phyloP scores from a whole-genome alignment of 2,797 vertebrate species.

The Pseudomugil gertrudae region DNA sequence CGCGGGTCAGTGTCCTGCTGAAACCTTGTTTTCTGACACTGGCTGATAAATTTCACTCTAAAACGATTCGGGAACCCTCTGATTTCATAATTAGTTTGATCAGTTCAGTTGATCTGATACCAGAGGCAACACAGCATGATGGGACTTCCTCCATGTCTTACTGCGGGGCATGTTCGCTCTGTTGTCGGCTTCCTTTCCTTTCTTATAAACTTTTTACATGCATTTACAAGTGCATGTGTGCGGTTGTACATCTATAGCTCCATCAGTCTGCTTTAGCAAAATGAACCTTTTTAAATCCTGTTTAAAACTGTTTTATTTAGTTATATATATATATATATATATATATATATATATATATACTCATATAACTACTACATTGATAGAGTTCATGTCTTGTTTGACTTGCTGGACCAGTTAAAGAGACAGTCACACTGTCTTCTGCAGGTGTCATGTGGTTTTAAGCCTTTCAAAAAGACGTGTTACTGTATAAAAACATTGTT shows the following conservation, averaged over 20 bases:
- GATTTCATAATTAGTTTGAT: constrained; percentile 10
- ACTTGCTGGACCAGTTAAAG: no score
- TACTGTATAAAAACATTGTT: neutral
- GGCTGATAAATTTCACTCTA: constrained; percentile 1
- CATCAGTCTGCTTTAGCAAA: neutral
- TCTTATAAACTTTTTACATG: neutral
- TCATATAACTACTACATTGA: no score
- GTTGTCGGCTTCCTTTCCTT: neutral
- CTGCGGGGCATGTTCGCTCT: neutral
- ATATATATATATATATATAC: no score
- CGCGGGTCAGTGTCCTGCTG: neutral
- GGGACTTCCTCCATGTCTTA: neutral
- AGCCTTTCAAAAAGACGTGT: neutral
- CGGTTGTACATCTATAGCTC: neutral
- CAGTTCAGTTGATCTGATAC: neutral
- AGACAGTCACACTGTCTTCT: no score
- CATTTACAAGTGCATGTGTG: neutral
- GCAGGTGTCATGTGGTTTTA: neutral
- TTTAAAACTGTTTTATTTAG: neutral
- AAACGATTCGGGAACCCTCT: neutral
- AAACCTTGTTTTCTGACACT: constrained; percentile 1
- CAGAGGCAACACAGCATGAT: constrained; percentile 6
- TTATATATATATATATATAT: no score
- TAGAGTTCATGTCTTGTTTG: neutral
- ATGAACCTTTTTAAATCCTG: neutral